Base-by-base conservation (phyloP, 2,113 vertebrate species). In the Dasyprocta punctata region DNA sequence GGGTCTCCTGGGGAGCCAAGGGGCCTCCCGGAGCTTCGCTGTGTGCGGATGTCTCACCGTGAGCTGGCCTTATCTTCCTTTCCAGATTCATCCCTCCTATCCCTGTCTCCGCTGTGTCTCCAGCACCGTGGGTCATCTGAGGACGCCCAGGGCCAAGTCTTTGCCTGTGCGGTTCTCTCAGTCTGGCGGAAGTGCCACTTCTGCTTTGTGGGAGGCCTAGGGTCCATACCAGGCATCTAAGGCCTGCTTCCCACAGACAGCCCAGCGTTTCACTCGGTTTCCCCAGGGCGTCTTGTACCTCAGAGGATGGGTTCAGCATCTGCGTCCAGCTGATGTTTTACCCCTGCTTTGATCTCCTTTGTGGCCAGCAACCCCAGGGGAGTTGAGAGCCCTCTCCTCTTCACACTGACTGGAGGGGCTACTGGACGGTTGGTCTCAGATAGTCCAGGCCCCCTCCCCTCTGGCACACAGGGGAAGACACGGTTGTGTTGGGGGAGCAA, bases 21-120 rank as follows among this genome's bases (percentile, higher is more conserved):
- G n/a, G 58, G 36, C 26, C 13, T 65, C n/a, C 56, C 7, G 36
- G 75, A 4, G 11, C 63, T 41, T 56, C 93, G 73, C 20, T 44
- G 56, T 47, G 1, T 1, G 0, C 85, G 61, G 3, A 49, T 44
- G 78, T 69, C 80, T 52, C n/a, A 2, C 61, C 14, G 0, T n/a
- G 41, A 56, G 20, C 7, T 78, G 30, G 26, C 71, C 78, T 78
- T 0, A 60, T 73, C 73, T 60, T 81, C 16, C 41, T 90, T 65
- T 86, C 54, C 44, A 69, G 60, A 69, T 17, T 73, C 30, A 0
- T 65, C 8, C 60, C 33, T 26, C 63, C 54, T 26, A 2, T 12
- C 24, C 38, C 5, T 54, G 47, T 28, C 65, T 52, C 65, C 61
- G 49, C 69, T 12, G 0, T 19, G 41, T 83, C 87, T 83, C 24